Conservation (phyloP, 2,888 invertebrate genomes). For the Lycia hirtaria region DNA sequence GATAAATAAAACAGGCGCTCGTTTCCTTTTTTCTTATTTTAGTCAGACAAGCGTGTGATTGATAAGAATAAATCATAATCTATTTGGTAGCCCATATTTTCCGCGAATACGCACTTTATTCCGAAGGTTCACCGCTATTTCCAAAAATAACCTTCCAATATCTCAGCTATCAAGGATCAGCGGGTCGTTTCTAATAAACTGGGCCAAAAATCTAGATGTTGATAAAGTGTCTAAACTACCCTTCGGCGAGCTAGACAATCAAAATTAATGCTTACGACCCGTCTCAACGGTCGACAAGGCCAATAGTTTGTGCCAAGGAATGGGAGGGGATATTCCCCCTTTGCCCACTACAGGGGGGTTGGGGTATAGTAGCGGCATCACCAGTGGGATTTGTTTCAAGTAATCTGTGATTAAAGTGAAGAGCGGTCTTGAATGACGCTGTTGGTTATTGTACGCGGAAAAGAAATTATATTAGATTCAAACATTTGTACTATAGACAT, state of each 20-base stretch:
- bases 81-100: too few species aligned
- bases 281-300: conserved; percentile 36
- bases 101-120: too few species aligned
- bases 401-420: conserved; percentile 12
- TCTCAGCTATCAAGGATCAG: conserved; percentile 15
- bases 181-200: conserved; percentile 12
- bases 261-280: conserved; percentile 43
- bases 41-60: not conserved
- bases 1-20: not conserved
- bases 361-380: conserved; percentile 5
- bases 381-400: conserved; percentile 16
- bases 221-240: conserved; percentile 35
- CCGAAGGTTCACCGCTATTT: not conserved
- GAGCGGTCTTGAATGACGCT: not conserved
- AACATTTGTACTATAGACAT: too few species aligned
- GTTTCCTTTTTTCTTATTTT: not conserved
- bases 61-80: not conserved
- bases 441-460: too few species aligned
- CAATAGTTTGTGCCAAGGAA: conserved; percentile 15
- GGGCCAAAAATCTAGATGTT: conserved; percentile 34
- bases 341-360: not conserved
- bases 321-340: not conserved
- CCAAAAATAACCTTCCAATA: not conserved
- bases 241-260: conserved; percentile 32
- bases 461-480: too few species aligned